phyloP scores from a whole-genome alignment of 2,113 vertebrate species.

The Nothocercus julius region DNA sequence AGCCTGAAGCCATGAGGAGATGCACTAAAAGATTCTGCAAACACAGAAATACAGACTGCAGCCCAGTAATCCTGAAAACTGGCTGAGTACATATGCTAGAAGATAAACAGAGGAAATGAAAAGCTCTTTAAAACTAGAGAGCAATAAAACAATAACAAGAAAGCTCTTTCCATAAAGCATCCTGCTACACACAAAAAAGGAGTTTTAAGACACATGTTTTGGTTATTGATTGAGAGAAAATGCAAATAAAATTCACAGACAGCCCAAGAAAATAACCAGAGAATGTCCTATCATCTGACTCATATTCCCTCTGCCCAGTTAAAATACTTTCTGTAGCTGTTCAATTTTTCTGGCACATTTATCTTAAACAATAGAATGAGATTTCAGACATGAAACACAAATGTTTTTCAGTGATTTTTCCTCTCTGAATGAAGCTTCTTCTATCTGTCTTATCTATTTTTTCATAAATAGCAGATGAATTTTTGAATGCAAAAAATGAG shows the following conservation, averaged over 20 bases:
- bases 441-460: background rate
- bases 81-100: background rate
- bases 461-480: background rate
- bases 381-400: background rate
- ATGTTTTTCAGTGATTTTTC: fast-evolving
- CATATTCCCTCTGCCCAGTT: background rate
- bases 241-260: background rate
- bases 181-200: background rate
- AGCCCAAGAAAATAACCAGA: background rate
- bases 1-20: background rate
- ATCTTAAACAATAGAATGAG: background rate
- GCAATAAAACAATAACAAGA: background rate
- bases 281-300: fast-evolving
- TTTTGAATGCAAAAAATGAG: background rate
- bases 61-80: background rate
- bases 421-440: background rate
- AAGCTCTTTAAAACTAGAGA: background rate
- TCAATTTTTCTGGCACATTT: background rate
- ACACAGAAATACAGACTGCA: background rate
- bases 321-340: background rate
- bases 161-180: background rate
- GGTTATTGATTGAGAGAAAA: background rate
- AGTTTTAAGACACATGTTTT: background rate
- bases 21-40: background rate
- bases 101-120: background rate